Evolutionary conservation across 1,140 invertebrate genomes (phyloP).

Genomic region (Eulimnadia texana): DNA sequence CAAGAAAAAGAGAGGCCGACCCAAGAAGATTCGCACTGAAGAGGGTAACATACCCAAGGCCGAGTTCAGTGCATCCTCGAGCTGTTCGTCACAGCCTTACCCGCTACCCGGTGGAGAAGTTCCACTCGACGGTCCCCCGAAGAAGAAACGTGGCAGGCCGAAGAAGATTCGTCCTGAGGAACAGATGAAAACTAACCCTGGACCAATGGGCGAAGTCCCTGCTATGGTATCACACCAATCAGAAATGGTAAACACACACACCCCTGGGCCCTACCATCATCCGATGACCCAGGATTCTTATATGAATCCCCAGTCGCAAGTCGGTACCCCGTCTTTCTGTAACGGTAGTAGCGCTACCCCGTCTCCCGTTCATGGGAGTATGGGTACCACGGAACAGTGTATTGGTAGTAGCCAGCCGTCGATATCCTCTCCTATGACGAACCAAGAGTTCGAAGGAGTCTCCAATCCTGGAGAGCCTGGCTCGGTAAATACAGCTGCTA

Average conservation of each 20-base stretch:
- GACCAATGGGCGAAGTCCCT: not conserved
- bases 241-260: not conserved
- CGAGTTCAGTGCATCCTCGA: slow-evolving; percentile 28
- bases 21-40: slow-evolving; percentile 65
- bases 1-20: slow-evolving; percentile 67
- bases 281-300: slow-evolving; percentile 15
- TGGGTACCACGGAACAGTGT: not conserved
- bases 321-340: slow-evolving; percentile 17
- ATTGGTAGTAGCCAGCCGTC: not conserved
- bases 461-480: not conserved
- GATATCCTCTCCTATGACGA: not conserved
- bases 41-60: slow-evolving; percentile 31
- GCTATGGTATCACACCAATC: not conserved
- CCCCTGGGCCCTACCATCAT: not conserved
- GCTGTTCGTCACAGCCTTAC: slow-evolving; percentile 40
- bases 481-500: not conserved
- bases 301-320: slow-evolving; percentile 18
- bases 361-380: slow-evolving; percentile 7
- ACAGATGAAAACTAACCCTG: slow-evolving; percentile 28
- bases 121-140: slow-evolving; percentile 30
- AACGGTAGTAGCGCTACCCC: slow-evolving; percentile 18
- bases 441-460: not conserved
- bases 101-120: slow-evolving; percentile 30
- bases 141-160: slow-evolving; percentile 67
- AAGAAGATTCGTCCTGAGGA: slow-evolving; percentile 66